Percentiles rank a stretch among this genome's conserved stretches.
phyloP scores from a whole-genome alignment of 2,888 invertebrate species.

The Platycheirus albimanus region DNA sequence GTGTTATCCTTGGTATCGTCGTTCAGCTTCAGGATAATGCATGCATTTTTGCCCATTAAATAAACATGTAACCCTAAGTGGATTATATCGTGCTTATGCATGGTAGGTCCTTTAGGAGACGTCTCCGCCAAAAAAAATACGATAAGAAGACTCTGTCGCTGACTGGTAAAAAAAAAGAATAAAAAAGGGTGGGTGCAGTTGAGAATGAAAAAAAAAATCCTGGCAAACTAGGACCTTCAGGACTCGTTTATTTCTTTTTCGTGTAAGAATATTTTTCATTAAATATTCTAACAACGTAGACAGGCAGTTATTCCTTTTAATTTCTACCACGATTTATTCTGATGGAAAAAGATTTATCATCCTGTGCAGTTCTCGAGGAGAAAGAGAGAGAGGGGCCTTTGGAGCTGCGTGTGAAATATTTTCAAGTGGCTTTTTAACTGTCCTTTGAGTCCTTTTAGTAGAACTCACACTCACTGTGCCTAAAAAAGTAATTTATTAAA shows the following conservation, averaged over 20 bases:
- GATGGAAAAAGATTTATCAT: slow-evolving; percentile 65
- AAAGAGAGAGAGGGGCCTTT: background rate
- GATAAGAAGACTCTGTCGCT: background rate
- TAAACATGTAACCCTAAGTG: slow-evolving; percentile 65
- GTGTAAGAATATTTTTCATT: slow-evolving; percentile 23
- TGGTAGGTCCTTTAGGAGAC: slow-evolving; percentile 14
- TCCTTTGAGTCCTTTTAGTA: slow-evolving; percentile 3
- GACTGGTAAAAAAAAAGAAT: too few species aligned
- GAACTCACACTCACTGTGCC: slow-evolving; percentile 42
- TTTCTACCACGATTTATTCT: slow-evolving; percentile 63
- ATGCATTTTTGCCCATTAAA: slow-evolving; percentile 66
- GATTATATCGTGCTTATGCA: slow-evolving; percentile 66
- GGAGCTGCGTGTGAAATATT: background rate
- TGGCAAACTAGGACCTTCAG: slow-evolving; percentile 19
- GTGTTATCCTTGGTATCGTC: slow-evolving; percentile 16
- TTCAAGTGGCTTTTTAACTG: slow-evolving; percentile 18
- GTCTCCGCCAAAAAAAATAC: slow-evolving; percentile 26
- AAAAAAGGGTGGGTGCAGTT: background rate
- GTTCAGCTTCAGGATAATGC: slow-evolving; percentile 35
- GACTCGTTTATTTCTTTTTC: slow-evolving; percentile 3
- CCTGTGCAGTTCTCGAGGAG: background rate
- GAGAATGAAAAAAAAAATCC: slow-evolving; percentile 3
- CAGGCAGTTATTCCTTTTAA: slow-evolving; percentile 61
- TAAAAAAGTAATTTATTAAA: slow-evolving; percentile 63
- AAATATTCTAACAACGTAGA: slow-evolving; percentile 49